Evolutionary conservation across 2,888 invertebrate genomes (phyloP).

Genomic region (Petrophora chlorosata): DNA sequence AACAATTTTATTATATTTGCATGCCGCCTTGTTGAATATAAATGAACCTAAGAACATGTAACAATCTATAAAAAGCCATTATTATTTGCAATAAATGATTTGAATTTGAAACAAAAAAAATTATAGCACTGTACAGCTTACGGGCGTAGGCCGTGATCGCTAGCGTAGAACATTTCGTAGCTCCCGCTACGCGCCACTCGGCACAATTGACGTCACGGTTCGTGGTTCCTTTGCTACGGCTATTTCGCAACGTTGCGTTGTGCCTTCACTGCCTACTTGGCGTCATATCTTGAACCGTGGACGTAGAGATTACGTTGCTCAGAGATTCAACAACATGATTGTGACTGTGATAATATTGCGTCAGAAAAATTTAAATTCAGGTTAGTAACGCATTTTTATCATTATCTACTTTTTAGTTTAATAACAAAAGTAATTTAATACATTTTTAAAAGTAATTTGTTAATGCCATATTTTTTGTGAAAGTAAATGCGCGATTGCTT

Average conservation of each 20-base stretch:
- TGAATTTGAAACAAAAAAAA: slow-evolving; percentile 26
- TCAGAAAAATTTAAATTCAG: too few species aligned
- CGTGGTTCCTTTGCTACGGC: slow-evolving; percentile 42
- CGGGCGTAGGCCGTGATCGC: slow-evolving; percentile 37
- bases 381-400: too few species aligned
- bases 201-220: slow-evolving; percentile 46
- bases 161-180: slow-evolving; percentile 49
- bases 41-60: too few species aligned
- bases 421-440: too few species aligned
- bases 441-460: too few species aligned
- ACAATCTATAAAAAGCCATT: too few species aligned
- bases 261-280: slow-evolving; percentile 19
- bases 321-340: neutral
- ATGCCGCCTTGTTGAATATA: too few species aligned
- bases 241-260: slow-evolving; percentile 36
- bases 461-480: too few species aligned
- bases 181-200: slow-evolving; percentile 46
- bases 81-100: too few species aligned
- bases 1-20: too few species aligned
- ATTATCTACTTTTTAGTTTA: too few species aligned
- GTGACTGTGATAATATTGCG: neutral
- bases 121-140: slow-evolving; percentile 31
- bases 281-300: slow-evolving; percentile 17
- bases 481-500: neutral
- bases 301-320: slow-evolving; percentile 17